phyloP scores from a whole-genome alignment of 2,888 invertebrate genomes.

The Aspidiotus rigidus region DNA sequence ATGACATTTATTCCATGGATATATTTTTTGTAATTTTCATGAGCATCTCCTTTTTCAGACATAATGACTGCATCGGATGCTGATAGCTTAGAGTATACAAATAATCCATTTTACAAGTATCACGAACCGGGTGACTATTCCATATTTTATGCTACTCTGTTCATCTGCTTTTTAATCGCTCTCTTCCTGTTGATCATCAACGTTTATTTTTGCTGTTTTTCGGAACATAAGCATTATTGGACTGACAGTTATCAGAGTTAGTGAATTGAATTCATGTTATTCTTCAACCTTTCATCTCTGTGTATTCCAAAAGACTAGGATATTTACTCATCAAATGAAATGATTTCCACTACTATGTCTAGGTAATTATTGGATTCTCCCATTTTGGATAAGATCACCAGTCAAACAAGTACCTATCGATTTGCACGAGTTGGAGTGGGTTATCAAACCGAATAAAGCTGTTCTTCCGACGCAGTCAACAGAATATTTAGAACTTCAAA shows the following conservation, averaged over 20 bases:
- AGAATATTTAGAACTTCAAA: slow-evolving; percentile 57
- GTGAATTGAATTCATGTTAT: not conserved
- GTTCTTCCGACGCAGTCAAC: slow-evolving; percentile 43
- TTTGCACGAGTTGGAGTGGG: slow-evolving; percentile 57
- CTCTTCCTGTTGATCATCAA: slow-evolving; percentile 64
- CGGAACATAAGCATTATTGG: slow-evolving; percentile 71
- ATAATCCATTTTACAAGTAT: slow-evolving; percentile 53
- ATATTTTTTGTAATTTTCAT: no score
- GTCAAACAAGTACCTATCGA: slow-evolving; percentile 74
- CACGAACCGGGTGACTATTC: slow-evolving; percentile 64
- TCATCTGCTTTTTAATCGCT: slow-evolving; percentile 64
- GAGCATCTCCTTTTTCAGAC: not conserved
- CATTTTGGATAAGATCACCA: slow-evolving; percentile 74
- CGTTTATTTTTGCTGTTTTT: slow-evolving; percentile 70
- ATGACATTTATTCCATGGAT: no score
- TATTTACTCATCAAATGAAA: not conserved
- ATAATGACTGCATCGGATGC: slow-evolving; percentile 43
- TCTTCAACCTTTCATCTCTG: no score
- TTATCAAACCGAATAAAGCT: slow-evolving; percentile 33
- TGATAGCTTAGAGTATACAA: slow-evolving; percentile 52
- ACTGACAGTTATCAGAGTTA: slow-evolving; percentile 67
- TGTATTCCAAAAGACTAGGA: not conserved
- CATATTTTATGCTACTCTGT: slow-evolving; percentile 74
- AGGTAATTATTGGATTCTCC: slow-evolving; percentile 77
- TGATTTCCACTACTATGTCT: slow-evolving; percentile 37